Evolutionary conservation across 2,113 vertebrate species (phyloP), one percentile per base, ranked within the genome.

Genomic region (Vicugna pacos): DNA sequence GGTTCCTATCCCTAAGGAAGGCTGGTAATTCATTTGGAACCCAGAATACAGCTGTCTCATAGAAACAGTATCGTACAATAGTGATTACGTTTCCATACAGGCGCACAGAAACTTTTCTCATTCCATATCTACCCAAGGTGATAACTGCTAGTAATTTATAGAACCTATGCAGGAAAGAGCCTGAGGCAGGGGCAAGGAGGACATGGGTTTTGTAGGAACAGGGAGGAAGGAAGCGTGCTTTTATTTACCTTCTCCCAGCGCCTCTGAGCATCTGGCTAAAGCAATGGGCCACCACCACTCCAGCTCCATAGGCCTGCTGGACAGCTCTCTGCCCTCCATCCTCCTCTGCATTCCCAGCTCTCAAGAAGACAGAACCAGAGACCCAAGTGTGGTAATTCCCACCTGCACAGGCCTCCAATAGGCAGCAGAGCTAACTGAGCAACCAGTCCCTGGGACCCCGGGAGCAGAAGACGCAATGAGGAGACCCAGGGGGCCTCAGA

Each of bases 11-110:
- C 79, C 52, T 83, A 38, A 94, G 79, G 76, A 95, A 94, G 76
- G 94, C 42, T 58, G 24, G 12, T 82, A 48, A 82, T 91, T 70
- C 83, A 91, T 56, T 65, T 91, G 62, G 67, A 93, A 92, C 67
- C 87, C 81, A 83, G 14, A 81, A 92, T 52, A 72, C 35, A 93
- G 64, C 88, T 92, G 92, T 77, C 91, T 94, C 86, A 89, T 2
- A 95, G 94, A 75, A 95, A 91, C 72, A 91, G 22, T 82, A 92
- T 79, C 81, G 46, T 76, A 76, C 38, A 94, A 79, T 28, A 54
- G 83, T 42, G 64, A 77, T 94, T 87, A 87, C 56, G 30, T 95
- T 93, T 96, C 95, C 83, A 89, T 89, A 67, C 52, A 26, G 42
- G 80, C 62, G 46, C 84, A 70, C 4, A 94, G 89, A 95, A 96